phyloP scores from a whole-genome alignment of 2,797 vertebrate species.

The Muscicapa comitata region DNA sequence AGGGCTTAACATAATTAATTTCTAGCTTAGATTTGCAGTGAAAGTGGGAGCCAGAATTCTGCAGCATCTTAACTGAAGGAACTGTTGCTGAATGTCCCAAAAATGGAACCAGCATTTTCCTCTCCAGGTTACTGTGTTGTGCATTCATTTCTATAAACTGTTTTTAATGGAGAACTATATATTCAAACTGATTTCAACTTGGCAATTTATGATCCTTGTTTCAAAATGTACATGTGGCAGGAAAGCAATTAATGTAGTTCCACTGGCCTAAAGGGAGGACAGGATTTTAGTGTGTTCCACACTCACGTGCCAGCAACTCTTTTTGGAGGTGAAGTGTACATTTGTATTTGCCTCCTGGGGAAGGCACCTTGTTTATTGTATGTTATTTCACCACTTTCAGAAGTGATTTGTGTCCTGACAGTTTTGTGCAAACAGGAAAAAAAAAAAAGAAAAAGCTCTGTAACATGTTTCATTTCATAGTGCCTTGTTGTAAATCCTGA shows the following conservation, averaged over 20 bases:
- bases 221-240: neutral
- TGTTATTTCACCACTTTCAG: neutral
- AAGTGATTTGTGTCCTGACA: neutral
- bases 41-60: constrained; percentile 59
- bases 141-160: neutral
- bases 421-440: neutral
- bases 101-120: constrained; percentile 31
- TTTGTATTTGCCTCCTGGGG: neutral
- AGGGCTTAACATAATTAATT: constrained; percentile 62
- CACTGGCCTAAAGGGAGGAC: neutral
- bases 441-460: neutral
- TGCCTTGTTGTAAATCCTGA: neutral
- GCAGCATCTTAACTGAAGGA: constrained; percentile 15
- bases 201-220: neutral
- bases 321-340: neutral
- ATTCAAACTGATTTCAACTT: constrained; percentile 3
- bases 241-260: neutral
- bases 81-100: constrained; percentile 8
- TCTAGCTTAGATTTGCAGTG: constrained; percentile 54
- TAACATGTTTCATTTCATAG: neutral
- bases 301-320: neutral
- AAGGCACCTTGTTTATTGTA: neutral
- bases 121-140: constrained; percentile 15
- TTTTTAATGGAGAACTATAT: neutral
- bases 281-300: neutral